Base-by-base conservation (phyloP, 2,797 vertebrate species). In the Carduelis carduelis region DNA sequence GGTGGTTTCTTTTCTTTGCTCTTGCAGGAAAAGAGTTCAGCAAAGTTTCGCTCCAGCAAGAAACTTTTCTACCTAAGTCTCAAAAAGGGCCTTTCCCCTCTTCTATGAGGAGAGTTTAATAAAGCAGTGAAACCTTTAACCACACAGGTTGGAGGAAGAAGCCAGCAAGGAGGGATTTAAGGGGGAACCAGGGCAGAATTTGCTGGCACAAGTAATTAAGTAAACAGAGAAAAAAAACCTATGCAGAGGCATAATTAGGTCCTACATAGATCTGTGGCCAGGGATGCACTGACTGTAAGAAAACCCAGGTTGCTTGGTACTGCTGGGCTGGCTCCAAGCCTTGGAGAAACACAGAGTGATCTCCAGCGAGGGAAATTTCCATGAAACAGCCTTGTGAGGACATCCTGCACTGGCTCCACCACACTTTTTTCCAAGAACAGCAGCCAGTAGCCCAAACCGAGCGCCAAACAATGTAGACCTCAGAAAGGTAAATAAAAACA, bases 401-500 rank as follows among this genome's bases (percentile, higher is more conserved):
- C 95, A 96, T 97, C 97, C 96, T 89, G 84, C 46, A 1, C 93
- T 96, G 47, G n/a, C 93, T 93, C 71, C 89, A 71, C 76, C 93
- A 66, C 15, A 8, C 60, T 21, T 95, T 91, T 95, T 93, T 97
- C 97, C 97, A 98, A 97, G 96, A 96, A 96, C 97, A 97, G 95
- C 93, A 97, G 95, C 83, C 92, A 96, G 94, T 70, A 96, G 95
- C 96, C 95, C 96, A 95, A 97, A 91, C 70, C 53, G 35, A 92
- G 92, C 27, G 77, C 96, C 91, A 97, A 97, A 97, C 96, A 97
- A 95, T 6, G 3, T 43, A 96, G 95, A 96, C 96, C 94, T 97
- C 97, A 98, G 93, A 95, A 98, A 97, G 2, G 1, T 93, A 98
- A 98, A 98, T 96, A 97, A 97, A 96, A 98, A 96, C 30, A 90